phyloP scores from a whole-genome alignment of 2,797 vertebrate species.

The Echiichthys vipera region DNA sequence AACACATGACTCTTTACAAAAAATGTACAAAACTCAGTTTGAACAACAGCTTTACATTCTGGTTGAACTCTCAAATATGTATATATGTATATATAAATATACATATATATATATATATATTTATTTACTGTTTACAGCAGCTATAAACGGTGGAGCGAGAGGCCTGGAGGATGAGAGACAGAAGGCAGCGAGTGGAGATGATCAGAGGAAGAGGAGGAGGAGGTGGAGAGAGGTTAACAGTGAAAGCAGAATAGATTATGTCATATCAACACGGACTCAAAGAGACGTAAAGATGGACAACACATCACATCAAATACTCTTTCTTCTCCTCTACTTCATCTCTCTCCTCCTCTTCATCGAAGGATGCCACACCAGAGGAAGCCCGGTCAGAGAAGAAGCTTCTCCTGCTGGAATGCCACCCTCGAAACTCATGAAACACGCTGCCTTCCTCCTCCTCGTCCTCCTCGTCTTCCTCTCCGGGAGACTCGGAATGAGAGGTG shows the following conservation, averaged over 20 bases:
- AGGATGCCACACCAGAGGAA: constrained; percentile 93
- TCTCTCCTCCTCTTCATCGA: constrained; percentile 87
- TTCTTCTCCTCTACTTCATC: constrained; percentile 81
- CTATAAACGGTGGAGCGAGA: constrained; percentile 42
- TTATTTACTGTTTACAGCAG: constrained; percentile 61
- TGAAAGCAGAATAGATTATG: constrained; percentile 56
- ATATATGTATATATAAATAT: constrained; percentile 23
- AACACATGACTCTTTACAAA: constrained; percentile 73
- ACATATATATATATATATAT: background rate
- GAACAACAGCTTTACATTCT: constrained; percentile 79
- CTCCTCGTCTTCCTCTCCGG: constrained; percentile 86
- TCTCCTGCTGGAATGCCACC: constrained; percentile 83
- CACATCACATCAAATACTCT: constrained; percentile 80
- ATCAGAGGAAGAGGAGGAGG: constrained; percentile 23
- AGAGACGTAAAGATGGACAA: constrained; percentile 65
- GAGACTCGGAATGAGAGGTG: constrained; percentile 91
- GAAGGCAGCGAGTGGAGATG: constrained; percentile 48
- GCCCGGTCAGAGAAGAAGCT: constrained; percentile 91
- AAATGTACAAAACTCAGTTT: constrained; percentile 78
- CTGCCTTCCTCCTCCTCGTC: constrained; percentile 85
- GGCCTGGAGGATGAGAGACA: constrained; percentile 54
- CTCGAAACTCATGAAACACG: constrained; percentile 81
- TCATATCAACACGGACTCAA: constrained; percentile 66
- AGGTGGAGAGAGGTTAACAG: constrained; percentile 40
- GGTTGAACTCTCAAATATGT: constrained; percentile 56